Evolutionary conservation across 2,113 vertebrate species (phyloP).

Genomic region (Epinephelus fuscoguttatus): DNA sequence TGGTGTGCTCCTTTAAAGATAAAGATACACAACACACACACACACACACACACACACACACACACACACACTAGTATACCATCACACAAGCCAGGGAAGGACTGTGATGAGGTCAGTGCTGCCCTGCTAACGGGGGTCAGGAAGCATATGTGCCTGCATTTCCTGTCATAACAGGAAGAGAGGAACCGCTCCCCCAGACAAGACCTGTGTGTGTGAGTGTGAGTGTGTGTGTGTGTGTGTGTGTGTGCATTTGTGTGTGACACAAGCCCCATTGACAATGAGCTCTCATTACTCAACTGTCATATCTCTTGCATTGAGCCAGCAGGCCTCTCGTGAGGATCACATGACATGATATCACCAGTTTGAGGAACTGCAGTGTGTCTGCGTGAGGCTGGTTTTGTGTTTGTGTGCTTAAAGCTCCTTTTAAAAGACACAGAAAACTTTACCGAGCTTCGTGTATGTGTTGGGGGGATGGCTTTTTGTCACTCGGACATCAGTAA

Average conservation of each 20-base stretch:
- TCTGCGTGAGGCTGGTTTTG: background rate
- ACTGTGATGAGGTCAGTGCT: conserved; percentile 43
- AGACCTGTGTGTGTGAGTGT: background rate
- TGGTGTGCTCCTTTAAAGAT: background rate
- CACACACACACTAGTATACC: background rate
- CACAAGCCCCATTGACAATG: conserved; percentile 6
- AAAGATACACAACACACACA: conserved; percentile 36
- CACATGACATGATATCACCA: conserved; percentile 53
- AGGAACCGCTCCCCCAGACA: background rate
- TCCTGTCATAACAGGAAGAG: conserved; percentile 5
- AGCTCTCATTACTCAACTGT: conserved; percentile 12
- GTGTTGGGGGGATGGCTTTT: no score
- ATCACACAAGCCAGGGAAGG: conserved; percentile 9
- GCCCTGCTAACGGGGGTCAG: conserved; percentile 19
- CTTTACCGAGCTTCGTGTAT: no score
- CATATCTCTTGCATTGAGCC: background rate
- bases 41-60: conserved; percentile 5
- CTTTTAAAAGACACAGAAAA: no score
- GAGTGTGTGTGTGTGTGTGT: conserved; percentile 1
- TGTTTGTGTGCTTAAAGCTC: background rate
- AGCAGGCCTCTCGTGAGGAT: conserved; percentile 40
- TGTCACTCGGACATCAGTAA: no score
- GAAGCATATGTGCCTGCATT: conserved; percentile 1
- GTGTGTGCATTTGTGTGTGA: background rate
- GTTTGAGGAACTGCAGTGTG: conserved; percentile 38